Conservation (phyloP, 2,888 invertebrate species). For the Linnaemya vulpina region DNA sequence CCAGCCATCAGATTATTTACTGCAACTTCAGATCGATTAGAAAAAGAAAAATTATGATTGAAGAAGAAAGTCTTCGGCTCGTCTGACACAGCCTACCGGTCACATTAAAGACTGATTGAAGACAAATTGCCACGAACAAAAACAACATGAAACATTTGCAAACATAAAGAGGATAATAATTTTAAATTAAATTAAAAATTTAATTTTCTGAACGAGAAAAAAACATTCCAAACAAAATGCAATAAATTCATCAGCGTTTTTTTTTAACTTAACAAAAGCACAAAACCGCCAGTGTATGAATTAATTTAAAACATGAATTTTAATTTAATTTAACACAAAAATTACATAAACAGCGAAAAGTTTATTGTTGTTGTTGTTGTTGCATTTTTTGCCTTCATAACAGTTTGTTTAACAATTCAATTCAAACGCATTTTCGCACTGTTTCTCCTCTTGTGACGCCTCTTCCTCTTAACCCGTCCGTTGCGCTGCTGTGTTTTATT, state of each 20-base stretch:
- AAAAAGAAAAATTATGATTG: constrained; percentile 8
- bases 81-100: neutral
- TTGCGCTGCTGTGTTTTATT: neutral
- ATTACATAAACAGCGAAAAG: constrained; percentile 19
- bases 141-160: constrained; percentile 29
- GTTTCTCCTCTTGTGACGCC: neutral
- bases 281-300: constrained; percentile 37
- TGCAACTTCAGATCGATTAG: constrained; percentile 51
- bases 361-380: neutral
- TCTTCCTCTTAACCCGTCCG: neutral
- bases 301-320: constrained; percentile 54
- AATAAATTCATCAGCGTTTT: constrained; percentile 32
- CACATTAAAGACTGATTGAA: constrained; percentile 42
- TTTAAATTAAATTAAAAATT: neutral
- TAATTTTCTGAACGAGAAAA: neutral
- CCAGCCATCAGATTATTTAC: neutral
- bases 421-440: constrained; percentile 59
- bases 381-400: neutral
- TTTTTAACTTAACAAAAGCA: constrained; percentile 14
- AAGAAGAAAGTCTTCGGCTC: neutral
- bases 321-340: constrained; percentile 53
- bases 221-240: constrained; percentile 20
- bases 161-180: neutral
- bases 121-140: constrained; percentile 20
- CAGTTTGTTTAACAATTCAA: constrained; percentile 60